phyloP scores from a whole-genome alignment of 1,140 invertebrate genomes.

The Caenorhabditis briggsae region DNA sequence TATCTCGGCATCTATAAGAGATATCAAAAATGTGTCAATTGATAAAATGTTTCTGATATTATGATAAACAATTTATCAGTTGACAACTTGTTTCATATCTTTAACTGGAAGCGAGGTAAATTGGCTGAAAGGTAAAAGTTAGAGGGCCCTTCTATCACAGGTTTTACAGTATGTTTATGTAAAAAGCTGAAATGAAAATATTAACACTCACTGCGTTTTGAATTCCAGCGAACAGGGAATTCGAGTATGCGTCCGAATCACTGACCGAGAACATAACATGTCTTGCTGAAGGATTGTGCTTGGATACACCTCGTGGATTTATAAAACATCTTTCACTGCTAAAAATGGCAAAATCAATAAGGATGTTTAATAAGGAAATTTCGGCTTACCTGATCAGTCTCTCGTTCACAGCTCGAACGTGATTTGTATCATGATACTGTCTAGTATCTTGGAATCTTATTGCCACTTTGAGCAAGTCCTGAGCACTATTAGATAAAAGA shows the following conservation, averaged over 20 bases:
- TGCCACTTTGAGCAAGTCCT: slow-evolving; percentile 41
- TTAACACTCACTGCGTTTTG: slow-evolving; percentile 58
- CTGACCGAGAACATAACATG: slow-evolving; percentile 65
- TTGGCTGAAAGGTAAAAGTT: too few species aligned
- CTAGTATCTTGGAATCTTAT: slow-evolving; percentile 41
- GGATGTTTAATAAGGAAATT: too few species aligned
- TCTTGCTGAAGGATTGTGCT: slow-evolving; percentile 41
- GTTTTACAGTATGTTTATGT: too few species aligned
- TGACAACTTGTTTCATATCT: too few species aligned
- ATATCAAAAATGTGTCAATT: too few species aligned
- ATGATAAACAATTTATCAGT: too few species aligned
- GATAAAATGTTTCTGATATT: too few species aligned
- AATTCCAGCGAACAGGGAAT: slow-evolving; percentile 60
- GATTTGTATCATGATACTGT: slow-evolving; percentile 48
- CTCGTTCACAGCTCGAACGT: slow-evolving; percentile 46
- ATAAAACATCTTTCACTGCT: slow-evolving; percentile 66
- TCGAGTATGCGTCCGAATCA: slow-evolving; percentile 61
- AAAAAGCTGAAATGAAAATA: too few species aligned
- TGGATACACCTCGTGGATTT: slow-evolving; percentile 63
- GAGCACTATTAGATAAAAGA: neutral
- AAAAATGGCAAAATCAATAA: neutral
- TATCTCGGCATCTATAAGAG: too few species aligned
- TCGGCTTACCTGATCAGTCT: slow-evolving; percentile 31
- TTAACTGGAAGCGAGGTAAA: too few species aligned
- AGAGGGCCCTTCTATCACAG: too few species aligned